Evolutionary conservation across 37 sponge, comb jelly and placozoan species (phyloP).

Genomic region (Hexactinellida sp.): DNA sequence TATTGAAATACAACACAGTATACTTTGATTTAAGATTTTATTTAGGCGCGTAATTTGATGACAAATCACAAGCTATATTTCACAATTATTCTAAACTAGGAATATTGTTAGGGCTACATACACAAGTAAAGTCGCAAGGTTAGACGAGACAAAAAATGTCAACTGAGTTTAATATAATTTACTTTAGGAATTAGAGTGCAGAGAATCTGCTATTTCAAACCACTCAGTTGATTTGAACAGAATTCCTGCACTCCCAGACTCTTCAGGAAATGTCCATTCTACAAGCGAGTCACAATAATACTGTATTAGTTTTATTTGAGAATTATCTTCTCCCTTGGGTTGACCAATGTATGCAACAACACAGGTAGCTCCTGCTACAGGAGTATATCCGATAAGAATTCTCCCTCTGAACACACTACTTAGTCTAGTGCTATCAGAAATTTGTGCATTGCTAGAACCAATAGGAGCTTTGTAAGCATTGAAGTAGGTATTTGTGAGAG

Average conservation of each 20-base stretch:
- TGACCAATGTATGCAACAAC: not conserved
- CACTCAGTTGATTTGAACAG: not conserved
- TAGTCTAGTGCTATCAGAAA: not conserved
- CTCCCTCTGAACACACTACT: not conserved
- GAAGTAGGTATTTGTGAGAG: not conserved
- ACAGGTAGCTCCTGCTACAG: not conserved
- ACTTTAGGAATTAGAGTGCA: not conserved
- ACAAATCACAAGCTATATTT: too few species aligned
- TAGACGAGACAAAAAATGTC: too few species aligned
- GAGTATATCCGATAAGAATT: not conserved
- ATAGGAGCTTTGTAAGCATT: not conserved
- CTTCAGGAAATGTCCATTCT: not conserved
- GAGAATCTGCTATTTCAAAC: not conserved
- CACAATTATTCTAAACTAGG: too few species aligned
- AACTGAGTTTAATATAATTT: too few species aligned
- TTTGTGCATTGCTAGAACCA: not conserved
- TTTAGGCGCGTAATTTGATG: too few species aligned
- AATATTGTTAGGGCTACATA: too few species aligned
- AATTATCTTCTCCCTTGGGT: not conserved
- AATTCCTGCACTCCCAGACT: not conserved
- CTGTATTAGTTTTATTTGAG: not conserved
- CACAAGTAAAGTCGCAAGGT: too few species aligned
- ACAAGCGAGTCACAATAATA: not conserved
- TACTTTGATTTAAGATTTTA: too few species aligned
- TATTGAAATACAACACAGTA: too few species aligned